A percentile compares a stretch with the other conserved stretches of the same genome.
Conservation (phyloP, 2,113 vertebrate genomes). For the Argyrosomus japonicus region DNA sequence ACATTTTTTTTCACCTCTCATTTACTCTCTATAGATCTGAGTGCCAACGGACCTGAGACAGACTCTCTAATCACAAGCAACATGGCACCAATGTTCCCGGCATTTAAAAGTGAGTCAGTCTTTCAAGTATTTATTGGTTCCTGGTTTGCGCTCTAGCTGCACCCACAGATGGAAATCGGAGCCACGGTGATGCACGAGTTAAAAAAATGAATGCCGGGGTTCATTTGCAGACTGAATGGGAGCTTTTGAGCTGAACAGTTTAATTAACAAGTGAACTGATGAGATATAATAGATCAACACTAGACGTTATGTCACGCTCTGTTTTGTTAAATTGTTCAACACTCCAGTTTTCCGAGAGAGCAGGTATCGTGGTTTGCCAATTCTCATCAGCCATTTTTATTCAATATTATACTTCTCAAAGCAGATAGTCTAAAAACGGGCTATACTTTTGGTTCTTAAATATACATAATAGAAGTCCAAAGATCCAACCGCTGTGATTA, state of each 20-base stretch:
- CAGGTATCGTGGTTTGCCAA: slow-evolving; percentile 19
- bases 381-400: slow-evolving; percentile 20
- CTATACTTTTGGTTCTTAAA: slow-evolving; percentile 40
- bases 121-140: neutral
- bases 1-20: neutral
- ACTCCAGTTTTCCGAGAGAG: slow-evolving; percentile 19
- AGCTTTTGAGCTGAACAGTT: slow-evolving; percentile 16
- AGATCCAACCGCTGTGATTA: slow-evolving; percentile 41
- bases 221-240: neutral
- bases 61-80: slow-evolving; percentile 84
- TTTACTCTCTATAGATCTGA: slow-evolving; percentile 72
- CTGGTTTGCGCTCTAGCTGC: neutral
- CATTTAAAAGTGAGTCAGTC: slow-evolving; percentile 77
- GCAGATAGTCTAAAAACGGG: slow-evolving; percentile 6
- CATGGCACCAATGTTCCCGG: slow-evolving; percentile 83
- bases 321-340: slow-evolving; percentile 16
- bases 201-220: neutral
- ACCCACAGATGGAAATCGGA: neutral
- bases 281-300: neutral
- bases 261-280: neutral
- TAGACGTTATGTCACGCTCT: slow-evolving; percentile 11
- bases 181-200: neutral
- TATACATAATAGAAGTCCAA: slow-evolving; percentile 29
- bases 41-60: slow-evolving; percentile 9
- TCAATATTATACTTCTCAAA: slow-evolving; percentile 23